Evolutionary conservation across 92 coral and sea anemone genomes (phyloP), one percentile per base, ranked within the genome.

Genomic region (Actinostola sp.): DNA sequence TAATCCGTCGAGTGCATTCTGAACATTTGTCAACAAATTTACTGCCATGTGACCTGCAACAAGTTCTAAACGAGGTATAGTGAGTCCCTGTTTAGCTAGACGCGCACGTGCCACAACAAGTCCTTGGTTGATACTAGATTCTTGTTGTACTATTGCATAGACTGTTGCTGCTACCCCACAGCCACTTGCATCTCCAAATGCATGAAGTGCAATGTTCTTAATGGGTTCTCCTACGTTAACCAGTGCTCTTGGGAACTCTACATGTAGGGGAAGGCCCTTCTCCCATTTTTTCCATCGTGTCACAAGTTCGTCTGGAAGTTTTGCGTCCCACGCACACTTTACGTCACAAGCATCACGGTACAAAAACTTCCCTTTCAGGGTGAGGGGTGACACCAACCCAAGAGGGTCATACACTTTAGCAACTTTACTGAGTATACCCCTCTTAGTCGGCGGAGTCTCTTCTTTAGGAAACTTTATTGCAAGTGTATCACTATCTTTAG

Each of bases 101-200:
- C 73, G n/a, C 34, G 56, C 39, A 15, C 61, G 61, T 50, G 75
- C 75, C 3, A 30, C 75, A 30, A 70, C 75, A 32, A 70, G 52
- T 9, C 75, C 73, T 42, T 65, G 71, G 23, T 21, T 31, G 42
- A 35, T 25, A 3, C 65, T 72, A 34, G 70, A 60, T 27, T 30
- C 71, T 71, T 80, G 80, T 12, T 28, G 9, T 4, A 67, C 76
- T 7, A 81, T 76, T 17, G 80, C 67, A 50, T 61, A 71, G 30
- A 71, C 85, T 3, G 73, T 79, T 0, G 85, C 67, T 13, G 77
- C 67, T 11, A 80, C 71, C 10, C 87, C 76, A 32, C 76, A 52
- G 0, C 70, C 77, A n/a, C 82, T 82, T 30, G 84, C 89, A 26
- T 84, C 89, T 10, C 80, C 89, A 63, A 76, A 83, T 17, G 57